A percentile compares a stretch with the other conserved stretches of the same genome.
phyloP scores from a whole-genome alignment of 1,140 invertebrate genomes.

The Choristoneura fumiferana region DNA sequence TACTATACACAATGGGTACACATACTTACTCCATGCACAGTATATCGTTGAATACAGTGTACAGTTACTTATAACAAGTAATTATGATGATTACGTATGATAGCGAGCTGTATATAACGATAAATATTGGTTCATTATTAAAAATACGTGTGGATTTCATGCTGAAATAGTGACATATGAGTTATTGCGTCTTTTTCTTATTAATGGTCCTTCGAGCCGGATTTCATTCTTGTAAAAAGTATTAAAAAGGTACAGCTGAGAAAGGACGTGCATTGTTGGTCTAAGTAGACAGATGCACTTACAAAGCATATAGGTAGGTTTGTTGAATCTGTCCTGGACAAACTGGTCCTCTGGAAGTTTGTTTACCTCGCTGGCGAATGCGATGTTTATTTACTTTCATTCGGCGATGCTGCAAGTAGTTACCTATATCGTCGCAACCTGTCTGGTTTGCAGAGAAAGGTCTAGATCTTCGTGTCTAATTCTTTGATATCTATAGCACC shows the following conservation, averaged over 20 bases:
- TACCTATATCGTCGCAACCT: conserved; percentile 28
- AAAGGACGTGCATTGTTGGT: no score
- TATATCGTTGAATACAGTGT: conserved; percentile 5
- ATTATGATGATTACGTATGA: neutral
- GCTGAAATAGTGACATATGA: no score
- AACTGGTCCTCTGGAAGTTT: conserved; percentile 52
- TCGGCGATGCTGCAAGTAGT: conserved; percentile 35
- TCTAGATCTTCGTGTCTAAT: neutral
- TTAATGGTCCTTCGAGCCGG: conserved; percentile 6
- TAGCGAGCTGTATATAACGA: neutral
- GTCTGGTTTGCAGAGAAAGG: conserved; percentile 19
- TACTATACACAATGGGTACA: neutral
- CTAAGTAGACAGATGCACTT: no score
- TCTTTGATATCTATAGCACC: no score
- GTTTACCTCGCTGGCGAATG: conserved; percentile 55
- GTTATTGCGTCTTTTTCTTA: neutral
- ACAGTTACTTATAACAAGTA: conserved; percentile 9
- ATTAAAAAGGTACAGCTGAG: no score
- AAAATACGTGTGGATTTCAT: no score
- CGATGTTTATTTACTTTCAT: conserved; percentile 71
- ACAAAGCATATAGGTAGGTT: no score
- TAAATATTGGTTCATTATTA: no score
- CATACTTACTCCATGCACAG: neutral
- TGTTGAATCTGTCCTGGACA: conserved; percentile 20
- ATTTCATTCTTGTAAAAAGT: neutral